phyloP scores from a whole-genome alignment of 2,113 vertebrate genomes.

The Hydrolagus affinis region DNA sequence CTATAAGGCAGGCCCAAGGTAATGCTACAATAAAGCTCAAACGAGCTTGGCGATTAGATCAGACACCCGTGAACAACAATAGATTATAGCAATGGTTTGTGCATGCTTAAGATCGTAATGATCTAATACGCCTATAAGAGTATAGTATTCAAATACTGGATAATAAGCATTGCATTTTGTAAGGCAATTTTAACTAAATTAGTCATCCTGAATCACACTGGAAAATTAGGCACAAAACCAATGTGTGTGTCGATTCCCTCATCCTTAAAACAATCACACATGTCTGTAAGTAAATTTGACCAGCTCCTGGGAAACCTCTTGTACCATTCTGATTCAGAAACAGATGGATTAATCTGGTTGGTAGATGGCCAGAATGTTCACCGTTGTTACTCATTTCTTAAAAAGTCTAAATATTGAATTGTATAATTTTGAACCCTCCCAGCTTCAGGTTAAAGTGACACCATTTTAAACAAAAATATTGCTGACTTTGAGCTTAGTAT shows the following conservation, averaged over 20 bases:
- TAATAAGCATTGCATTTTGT: background rate
- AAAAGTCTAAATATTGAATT: too few species aligned
- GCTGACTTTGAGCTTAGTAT: background rate
- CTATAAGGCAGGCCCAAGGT: background rate
- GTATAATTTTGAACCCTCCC: background rate
- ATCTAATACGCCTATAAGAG: background rate
- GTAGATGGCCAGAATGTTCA: background rate
- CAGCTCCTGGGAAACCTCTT: background rate
- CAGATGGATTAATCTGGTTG: background rate
- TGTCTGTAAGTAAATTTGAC: background rate
- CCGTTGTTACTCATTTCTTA: background rate
- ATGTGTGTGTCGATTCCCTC: too few species aligned
- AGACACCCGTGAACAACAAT: background rate
- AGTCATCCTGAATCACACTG: background rate
- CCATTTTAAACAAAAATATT: background rate
- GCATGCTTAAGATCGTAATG: background rate
- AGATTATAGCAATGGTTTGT: background rate
- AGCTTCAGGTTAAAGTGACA: background rate
- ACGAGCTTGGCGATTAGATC: background rate
- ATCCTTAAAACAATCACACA: background rate
- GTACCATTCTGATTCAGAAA: background rate
- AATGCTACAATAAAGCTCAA: too few species aligned
- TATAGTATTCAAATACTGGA: background rate
- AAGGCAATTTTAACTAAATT: background rate
- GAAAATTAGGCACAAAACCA: too few species aligned